Conservation (phyloP, 2,797 vertebrate species). For the Acrossocheilus wenchowensis region DNA sequence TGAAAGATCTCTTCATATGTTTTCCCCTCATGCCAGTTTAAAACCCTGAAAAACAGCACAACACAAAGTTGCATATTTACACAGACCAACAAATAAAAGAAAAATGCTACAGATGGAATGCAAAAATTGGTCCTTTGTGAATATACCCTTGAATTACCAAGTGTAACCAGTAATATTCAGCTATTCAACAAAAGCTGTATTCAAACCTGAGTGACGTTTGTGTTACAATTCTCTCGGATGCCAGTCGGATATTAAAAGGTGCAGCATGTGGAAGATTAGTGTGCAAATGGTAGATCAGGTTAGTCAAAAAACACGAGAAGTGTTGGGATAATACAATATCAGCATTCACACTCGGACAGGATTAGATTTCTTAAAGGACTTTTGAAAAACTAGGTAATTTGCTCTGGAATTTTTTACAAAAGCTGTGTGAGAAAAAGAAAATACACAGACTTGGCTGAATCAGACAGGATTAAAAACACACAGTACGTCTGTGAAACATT, state of each 20-base stretch:
- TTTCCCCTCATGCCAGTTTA: neutral
- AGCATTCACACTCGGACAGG: neutral
- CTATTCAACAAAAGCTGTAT: neutral
- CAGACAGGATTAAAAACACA: neutral
- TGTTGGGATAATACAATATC: neutral
- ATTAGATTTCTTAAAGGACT: neutral
- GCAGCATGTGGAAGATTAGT: neutral
- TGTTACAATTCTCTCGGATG: neutral
- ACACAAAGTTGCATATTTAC: neutral
- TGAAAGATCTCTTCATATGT: neutral
- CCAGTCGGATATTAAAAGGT: neutral
- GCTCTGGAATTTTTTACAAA: neutral
- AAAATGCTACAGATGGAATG: neutral
- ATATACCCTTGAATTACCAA: neutral
- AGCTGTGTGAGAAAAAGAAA: neutral
- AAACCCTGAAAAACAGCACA: neutral
- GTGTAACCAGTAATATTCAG: neutral
- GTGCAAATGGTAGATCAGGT: neutral
- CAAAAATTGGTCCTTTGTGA: neutral
- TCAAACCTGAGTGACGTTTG: neutral
- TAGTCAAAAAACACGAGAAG: neutral
- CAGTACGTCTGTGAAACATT: neutral
- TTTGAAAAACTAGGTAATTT: neutral
- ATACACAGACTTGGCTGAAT: neutral
- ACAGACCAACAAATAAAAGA: neutral